Evolutionary conservation across 2,888 invertebrate species (phyloP), one percentile per base, ranked within the genome.

Genomic region (Sinopyrophorus schimmeli): DNA sequence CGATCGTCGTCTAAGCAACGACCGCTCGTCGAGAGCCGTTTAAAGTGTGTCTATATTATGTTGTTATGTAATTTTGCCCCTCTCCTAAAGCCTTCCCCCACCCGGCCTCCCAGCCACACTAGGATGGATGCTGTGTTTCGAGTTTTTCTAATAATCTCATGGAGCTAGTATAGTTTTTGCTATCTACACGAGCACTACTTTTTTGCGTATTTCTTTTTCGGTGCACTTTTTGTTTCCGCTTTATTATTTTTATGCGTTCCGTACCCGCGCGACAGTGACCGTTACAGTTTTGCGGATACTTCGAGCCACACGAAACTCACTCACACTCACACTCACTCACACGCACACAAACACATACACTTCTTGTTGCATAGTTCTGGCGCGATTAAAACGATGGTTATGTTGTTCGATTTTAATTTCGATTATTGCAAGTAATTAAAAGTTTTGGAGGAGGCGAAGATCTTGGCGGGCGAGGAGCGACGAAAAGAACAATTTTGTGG

Each of bases 151-250:
- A 71, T 72, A 70, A 71, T 70, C 70, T 71, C 63, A 61, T 58
- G 62, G 61, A 65, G 67, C 68, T 72, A 72, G 72, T 73, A 63
- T 72, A 71, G 71, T 72, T 72, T 73, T 72, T 72, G 69, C 71
- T 66, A 65, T 64, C 68, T 59, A 57, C 61, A 64, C 58, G 67
- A 68, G 63, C 66, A 65, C 63, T 59, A 61, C 61, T 63, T 66
- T 67, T 66, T 68, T 52, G 54, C 50, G 47, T 53, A 40, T 50
- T 47, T 57, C 52, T 51, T 53, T n/a, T 52, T 53, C 42, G 26
- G 42, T 53, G 49, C 46, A 44, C 38, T 46, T 52, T 55, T 52
- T 55, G 38, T 46, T 49, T 53, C 47, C 44, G 50, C 44, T 50
- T n/a, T 50, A 49, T 46, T 51, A 39, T 53, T 53, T 47, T 42